These are phyloP conservation scores for Monodelphis domestica DNA, from an alignment of 2,797 vertebrate genomes.

Conservation along the genomic window DNA sequence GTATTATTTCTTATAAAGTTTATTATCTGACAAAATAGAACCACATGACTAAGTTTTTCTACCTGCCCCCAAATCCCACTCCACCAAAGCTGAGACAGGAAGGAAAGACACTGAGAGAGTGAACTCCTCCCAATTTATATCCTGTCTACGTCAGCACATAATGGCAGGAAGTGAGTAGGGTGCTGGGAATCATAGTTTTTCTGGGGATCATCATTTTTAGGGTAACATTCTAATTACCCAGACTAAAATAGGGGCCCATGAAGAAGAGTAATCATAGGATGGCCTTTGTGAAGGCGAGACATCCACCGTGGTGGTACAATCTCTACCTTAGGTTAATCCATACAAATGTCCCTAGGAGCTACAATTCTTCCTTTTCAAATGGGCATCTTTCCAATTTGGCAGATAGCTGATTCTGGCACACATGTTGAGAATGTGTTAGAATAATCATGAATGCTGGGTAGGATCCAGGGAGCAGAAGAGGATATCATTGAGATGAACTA, in stretches of 20 bases:
- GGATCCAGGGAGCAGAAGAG: not conserved
- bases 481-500: not conserved
- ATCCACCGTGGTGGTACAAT: not conserved
- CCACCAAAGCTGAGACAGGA: no score
- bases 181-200: no score
- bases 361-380: not conserved
- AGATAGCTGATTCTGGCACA: not conserved
- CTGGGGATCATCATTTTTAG: no score
- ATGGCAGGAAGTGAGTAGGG: no score
- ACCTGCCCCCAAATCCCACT: no score
- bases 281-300: not conserved
- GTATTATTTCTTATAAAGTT: no score
- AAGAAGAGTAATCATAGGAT: not conserved
- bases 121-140: no score
- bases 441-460: not conserved
- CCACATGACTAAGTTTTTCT: no score
- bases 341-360: not conserved
- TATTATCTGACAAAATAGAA: no score
- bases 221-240: no score
- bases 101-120: no score
- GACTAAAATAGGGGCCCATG: not conserved
- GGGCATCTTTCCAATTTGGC: not conserved
- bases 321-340: not conserved
- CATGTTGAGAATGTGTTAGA: not conserved
- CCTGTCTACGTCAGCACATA: no score